These are phyloP conservation scores for Erpornis zantholeuca DNA, from an alignment of 2,113 vertebrate species.

Conservation along the genomic window DNA sequence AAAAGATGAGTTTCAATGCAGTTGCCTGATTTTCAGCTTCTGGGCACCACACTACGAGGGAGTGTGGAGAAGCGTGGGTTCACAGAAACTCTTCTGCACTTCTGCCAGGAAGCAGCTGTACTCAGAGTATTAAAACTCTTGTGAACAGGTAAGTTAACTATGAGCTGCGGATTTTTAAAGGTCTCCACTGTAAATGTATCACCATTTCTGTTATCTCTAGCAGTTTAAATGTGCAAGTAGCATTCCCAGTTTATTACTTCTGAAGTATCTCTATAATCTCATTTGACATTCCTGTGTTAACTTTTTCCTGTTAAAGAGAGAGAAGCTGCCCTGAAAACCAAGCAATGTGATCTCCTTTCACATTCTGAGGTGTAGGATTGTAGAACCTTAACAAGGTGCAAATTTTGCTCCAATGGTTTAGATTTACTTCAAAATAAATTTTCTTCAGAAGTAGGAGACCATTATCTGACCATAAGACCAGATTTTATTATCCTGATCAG, in stretches of 20 bases:
- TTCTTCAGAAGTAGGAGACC: background rate
- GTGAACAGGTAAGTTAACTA: background rate
- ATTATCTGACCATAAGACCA: background rate
- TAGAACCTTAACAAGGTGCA: background rate
- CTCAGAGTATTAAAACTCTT: background rate
- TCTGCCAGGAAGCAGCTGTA: background rate
- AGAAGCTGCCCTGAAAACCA: background rate
- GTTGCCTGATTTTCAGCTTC: background rate
- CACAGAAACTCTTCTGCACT: background rate
- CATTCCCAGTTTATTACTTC: background rate
- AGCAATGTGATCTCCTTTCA: background rate
- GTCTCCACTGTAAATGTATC: background rate
- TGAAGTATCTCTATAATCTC: background rate
- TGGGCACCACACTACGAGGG: fast-evolving
- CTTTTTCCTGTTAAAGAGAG: background rate
- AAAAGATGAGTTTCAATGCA: background rate
- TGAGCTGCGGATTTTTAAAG: background rate
- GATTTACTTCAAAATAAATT: background rate
- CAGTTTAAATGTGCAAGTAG: background rate
- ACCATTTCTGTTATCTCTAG: background rate
- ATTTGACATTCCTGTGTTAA: background rate
- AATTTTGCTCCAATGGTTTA: background rate
- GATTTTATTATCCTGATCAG: background rate
- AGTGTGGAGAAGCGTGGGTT: background rate
- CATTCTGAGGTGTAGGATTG: background rate